Percentiles rank a stretch among this genome's conserved stretches.
Evolutionary conservation across 1,140 invertebrate species (phyloP).

Genomic region (Drosophila micromelanica): DNA sequence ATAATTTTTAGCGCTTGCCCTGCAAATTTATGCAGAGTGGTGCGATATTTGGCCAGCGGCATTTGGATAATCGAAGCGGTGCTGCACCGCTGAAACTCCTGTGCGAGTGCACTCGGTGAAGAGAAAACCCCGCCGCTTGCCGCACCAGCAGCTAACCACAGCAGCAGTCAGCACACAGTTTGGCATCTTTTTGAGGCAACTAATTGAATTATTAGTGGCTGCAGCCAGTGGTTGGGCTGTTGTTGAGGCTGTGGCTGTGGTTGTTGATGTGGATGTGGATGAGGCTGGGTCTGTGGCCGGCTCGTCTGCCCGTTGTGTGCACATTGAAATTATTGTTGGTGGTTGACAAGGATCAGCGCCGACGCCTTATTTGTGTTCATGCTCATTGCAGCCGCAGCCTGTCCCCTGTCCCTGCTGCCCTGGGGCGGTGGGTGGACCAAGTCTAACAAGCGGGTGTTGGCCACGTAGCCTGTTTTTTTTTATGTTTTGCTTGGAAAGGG

Average conservation of each 20-base stretch:
- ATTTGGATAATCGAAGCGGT: conserved; percentile 67
- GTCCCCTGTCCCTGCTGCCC: conserved; percentile 33
- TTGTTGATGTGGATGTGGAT: conserved; percentile 29
- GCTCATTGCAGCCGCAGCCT: conserved; percentile 59
- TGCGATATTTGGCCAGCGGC: conserved; percentile 67
- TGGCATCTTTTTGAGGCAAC: conserved; percentile 70
- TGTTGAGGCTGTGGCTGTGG: conserved; percentile 1
- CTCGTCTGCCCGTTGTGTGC: conserved; percentile 34
- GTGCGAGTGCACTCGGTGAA: conserved; percentile 13
- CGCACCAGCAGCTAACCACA: conserved; percentile 9
- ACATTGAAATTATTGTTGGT: conserved; percentile 75
- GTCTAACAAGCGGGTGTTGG: conserved; percentile 70
- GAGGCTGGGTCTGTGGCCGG: conserved; percentile 16
- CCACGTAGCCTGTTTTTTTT: conserved; percentile 26
- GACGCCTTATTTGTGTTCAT: conserved; percentile 80
- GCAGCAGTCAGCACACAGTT: conserved; percentile 46
- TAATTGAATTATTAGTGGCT: conserved; percentile 79
- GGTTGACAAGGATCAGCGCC: conserved; percentile 80
- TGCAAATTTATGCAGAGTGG: conserved; percentile 66
- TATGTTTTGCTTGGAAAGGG: conserved; percentile 10
- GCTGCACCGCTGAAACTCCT: conserved; percentile 49
- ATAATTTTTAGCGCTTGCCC: conserved; percentile 32
- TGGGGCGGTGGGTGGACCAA: conserved; percentile 59
- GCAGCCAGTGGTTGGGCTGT: conserved; percentile 31
- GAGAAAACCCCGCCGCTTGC: conserved; percentile 2